These are phyloP conservation scores for Seladonia tumulorum DNA, from an alignment of 2,888 invertebrate species.

Conservation along the genomic window DNA sequence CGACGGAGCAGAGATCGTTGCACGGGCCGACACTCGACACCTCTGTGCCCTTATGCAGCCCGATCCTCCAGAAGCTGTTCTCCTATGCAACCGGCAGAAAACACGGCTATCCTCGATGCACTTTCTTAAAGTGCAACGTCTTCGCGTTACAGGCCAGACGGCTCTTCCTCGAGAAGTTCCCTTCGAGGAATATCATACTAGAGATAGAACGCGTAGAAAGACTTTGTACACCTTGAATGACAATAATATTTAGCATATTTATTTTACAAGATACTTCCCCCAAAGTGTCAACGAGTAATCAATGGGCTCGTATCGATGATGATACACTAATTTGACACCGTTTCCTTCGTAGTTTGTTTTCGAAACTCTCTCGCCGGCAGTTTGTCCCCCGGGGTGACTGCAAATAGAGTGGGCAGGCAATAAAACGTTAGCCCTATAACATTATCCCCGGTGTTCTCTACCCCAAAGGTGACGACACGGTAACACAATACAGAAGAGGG, in stretches of 20 bases:
- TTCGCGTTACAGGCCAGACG: too few relatives aligned
- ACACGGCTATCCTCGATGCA: not conserved
- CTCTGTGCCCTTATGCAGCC: conserved; percentile 44
- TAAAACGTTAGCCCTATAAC: conserved; percentile 77
- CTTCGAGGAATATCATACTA: not conserved
- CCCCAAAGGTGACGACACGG: conserved; percentile 78
- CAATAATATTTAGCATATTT: not conserved
- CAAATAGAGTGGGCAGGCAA: conserved; percentile 74
- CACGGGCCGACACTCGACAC: conserved; percentile 66
- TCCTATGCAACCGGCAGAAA: not conserved
- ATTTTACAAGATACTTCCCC: not conserved
- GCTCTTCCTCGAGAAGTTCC: not conserved
- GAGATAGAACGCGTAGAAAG: not conserved
- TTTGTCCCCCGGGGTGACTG: conserved; percentile 63
- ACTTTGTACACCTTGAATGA: not conserved
- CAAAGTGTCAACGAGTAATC: not conserved
- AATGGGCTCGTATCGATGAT: not conserved
- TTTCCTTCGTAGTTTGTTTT: conserved; percentile 56
- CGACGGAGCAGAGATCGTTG: conserved; percentile 61
- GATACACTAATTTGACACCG: conserved; percentile 51
- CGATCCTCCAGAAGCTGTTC: conserved; percentile 17
- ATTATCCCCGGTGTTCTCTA: conserved; percentile 75
- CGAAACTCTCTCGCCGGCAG: conserved; percentile 53
- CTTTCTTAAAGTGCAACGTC: too few relatives aligned
- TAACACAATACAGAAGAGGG: conserved; percentile 80